Evolutionary conservation across 2,113 vertebrate genomes (phyloP).

Genomic region (human (Homo sapiens)): DNA sequence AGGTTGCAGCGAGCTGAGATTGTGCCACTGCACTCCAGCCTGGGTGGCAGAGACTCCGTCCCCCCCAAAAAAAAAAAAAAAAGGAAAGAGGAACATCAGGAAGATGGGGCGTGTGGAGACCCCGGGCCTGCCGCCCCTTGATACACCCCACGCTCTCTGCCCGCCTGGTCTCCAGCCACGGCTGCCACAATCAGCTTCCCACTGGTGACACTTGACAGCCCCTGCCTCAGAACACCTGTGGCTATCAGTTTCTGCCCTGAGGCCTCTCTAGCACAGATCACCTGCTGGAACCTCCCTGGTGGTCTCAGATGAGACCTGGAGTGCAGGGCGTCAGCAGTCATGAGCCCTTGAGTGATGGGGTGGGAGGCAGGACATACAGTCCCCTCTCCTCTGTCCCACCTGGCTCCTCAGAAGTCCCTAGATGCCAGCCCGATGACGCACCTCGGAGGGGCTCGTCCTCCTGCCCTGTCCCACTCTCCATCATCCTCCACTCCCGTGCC

Average conservation of each 20-base stretch:
- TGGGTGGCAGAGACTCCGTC: too few species aligned
- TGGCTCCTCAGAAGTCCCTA: background rate
- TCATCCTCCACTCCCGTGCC: background rate
- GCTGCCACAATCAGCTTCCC: background rate
- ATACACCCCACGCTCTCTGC: background rate
- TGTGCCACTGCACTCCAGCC: too few species aligned
- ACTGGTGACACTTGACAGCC: background rate
- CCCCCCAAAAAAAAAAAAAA: too few species aligned
- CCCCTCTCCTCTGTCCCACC: background rate
- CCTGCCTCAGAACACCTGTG: background rate
- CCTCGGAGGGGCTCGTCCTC: background rate
- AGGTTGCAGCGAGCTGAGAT: too few species aligned
- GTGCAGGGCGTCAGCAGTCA: background rate
- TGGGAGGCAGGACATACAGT: background rate
- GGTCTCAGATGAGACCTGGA: background rate
- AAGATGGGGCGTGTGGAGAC: background rate
- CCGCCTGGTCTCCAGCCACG: background rate
- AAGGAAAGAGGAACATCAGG: background rate
- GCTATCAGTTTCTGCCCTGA: background rate
- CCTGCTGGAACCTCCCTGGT: background rate
- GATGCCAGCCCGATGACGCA: background rate
- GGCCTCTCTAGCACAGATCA: background rate
- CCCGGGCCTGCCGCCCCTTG: background rate
- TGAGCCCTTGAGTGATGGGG: background rate
- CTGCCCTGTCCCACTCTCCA: background rate